Base-by-base conservation (phyloP, 2,888 invertebrate genomes). In the Pseudococcus viburni region DNA sequence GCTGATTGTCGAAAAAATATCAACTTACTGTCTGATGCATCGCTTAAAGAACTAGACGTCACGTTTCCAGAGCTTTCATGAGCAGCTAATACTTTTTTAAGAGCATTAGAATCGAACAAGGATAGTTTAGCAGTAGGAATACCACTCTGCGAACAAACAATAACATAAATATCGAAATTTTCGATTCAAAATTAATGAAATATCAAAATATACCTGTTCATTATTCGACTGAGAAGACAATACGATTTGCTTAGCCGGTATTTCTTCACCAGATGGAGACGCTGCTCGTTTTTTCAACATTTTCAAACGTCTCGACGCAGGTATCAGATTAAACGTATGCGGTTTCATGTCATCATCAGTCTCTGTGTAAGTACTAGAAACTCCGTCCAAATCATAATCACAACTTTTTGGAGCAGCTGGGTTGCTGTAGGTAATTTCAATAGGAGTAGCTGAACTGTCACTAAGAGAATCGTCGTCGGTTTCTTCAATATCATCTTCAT, bases 221-320 rank as follows among this genome's bases (percentile, higher is more conserved):
- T 83, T 19, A 19, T 19, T 46, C 26, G 46, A 46, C 19, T 83
- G 42, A 4, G 19, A 19, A 46, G 42, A n/a, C 19, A 83, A 12
- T 19, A 19, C n/a, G 19, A 83, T 83, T 46, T 46, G 8, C 46
- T 83, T 83, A 15, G 80, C 8, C 3, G 46, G 80, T 0, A n/a
- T n/a, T 83, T 83, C 80, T 19, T 83, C 80, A 2, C 80, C 42
- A 5, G 46, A 83, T 0, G 80, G 80, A 42, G 80, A 83, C 4
- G n/a, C n/a, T 5, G 80, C 86, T 86, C 48, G 64, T 55, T 80
- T 88, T 55, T 77, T 88, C 39, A 88, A 80, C 33, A 88, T 51
- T 51, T 88, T 88, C 55, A 80, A 55, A 17, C 80, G 80, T 55
- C 88, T 88, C 17, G 88, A 88, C 9, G 88, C 55, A 39, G 88